phyloP scores from a whole-genome alignment of 2,888 invertebrate genomes.

The Eurytoma californica region DNA sequence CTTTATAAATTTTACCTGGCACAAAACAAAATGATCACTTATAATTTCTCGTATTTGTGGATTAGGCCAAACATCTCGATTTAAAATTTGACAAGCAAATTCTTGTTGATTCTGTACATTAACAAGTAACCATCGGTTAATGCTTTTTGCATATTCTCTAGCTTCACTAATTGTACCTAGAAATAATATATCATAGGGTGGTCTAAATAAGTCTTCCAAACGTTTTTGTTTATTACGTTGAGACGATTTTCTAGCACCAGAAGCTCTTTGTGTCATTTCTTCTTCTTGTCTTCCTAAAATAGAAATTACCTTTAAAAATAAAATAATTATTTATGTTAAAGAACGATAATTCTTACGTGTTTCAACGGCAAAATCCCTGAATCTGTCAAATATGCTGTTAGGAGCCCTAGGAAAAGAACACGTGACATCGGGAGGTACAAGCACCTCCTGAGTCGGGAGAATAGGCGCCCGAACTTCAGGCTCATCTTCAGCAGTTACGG shows the following conservation, averaged over 20 bases:
- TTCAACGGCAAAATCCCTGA: constrained; percentile 73
- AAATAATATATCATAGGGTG: constrained; percentile 82
- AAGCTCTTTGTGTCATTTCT: constrained; percentile 70
- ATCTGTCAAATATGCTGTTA: constrained; percentile 71
- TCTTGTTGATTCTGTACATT: constrained; percentile 83
- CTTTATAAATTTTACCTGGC: constrained; percentile 77
- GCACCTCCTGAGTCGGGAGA: constrained; percentile 70
- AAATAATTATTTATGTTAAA: constrained; percentile 6
- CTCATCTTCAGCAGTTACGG: constrained; percentile 58
- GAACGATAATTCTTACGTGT: constrained; percentile 64
- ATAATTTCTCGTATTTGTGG: constrained; percentile 79
- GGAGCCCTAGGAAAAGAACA: constrained; percentile 68
- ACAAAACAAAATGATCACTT: constrained; percentile 81
- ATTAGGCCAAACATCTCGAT: constrained; percentile 84
- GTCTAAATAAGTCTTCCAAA: constrained; percentile 82
- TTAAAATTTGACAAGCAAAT: constrained; percentile 83
- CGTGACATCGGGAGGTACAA: constrained; percentile 69
- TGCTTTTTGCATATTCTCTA: constrained; percentile 77
- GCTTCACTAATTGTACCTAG: constrained; percentile 79
- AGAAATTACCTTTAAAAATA: not conserved
- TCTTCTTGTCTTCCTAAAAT: constrained; percentile 70
- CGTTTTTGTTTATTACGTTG: constrained; percentile 75
- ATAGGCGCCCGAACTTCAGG: constrained; percentile 70
- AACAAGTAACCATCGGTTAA: constrained; percentile 82
- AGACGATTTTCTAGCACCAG: constrained; percentile 65